Percentiles rank a stretch among this genome's conserved stretches.
These are phyloP conservation scores for Daubentonia madagascariensis DNA, from an alignment of 2,113 vertebrate genomes.

Conservation along the genomic window DNA sequence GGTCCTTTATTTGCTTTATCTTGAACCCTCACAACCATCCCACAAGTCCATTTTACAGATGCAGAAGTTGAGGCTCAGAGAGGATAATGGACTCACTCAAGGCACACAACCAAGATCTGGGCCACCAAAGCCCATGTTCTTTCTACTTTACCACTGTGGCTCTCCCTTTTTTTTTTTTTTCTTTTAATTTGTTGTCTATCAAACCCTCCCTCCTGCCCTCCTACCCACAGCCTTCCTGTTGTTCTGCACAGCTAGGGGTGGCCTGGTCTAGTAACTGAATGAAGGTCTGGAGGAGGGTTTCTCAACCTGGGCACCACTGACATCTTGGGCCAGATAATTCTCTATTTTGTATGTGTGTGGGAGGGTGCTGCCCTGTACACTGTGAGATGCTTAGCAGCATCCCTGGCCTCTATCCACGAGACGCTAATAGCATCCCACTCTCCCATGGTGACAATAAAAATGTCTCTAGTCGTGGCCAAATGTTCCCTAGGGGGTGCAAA, in stretches of 20 bases:
- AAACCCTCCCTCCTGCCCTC: neutral
- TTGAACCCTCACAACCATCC: neutral
- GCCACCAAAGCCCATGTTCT: neutral
- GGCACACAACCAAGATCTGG: neutral
- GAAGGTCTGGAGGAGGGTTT: neutral
- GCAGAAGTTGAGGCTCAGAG: neutral
- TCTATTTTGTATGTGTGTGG: neutral
- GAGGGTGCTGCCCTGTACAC: neutral
- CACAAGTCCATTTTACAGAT: neutral
- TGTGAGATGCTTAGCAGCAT: neutral
- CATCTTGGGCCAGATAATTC: neutral
- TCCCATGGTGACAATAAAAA: neutral
- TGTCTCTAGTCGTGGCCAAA: neutral
- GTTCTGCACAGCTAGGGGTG: neutral
- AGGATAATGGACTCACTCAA: neutral
- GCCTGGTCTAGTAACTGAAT: neutral
- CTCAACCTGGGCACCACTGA: neutral
- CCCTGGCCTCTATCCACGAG: neutral
- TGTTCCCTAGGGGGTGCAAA: neutral
- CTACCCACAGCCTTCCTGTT: neutral
- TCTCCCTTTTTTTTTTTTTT: too few relatives aligned
- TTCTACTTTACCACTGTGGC: neutral
- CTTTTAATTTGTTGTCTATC: neutral
- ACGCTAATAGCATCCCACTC: neutral
- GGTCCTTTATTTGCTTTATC: neutral